Base-by-base conservation (phyloP, 1,140 invertebrate genomes). In the Myzus persicae region DNA sequence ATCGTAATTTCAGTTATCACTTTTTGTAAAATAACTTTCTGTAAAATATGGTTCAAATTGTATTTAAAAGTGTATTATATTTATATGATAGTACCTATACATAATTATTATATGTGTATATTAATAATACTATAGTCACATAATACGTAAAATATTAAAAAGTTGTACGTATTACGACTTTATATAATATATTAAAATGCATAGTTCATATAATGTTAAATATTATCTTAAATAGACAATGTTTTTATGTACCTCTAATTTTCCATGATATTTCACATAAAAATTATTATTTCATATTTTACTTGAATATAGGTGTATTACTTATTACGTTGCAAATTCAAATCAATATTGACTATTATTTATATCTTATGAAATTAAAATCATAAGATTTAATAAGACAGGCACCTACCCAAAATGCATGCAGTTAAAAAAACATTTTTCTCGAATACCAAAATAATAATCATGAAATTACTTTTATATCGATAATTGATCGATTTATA, bases 61-160 rank as follows among this genome's bases (percentile, higher is more conserved):
- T 76, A 14, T 76, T n/a, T 1, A 31, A n/a, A 85, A 44, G 11
- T 85, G 46, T 85, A 85, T 40, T 85, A 44, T 31, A 85, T 31
- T 31, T 5, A 85, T 40, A 14, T n/a, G 31, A 85, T 44, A 85
- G 24, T 44, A 84, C 9, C 46, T 46, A 51, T 51, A n/a, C n/a
- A 51, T 22, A 6, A 24, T 51, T 51, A 51, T 31, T 85, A 44
- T 31, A 44, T 31, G 4, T 38, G 24, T 85, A 7, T 5, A n/a
- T 44, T 1, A 18, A 85, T 85, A 44, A n/a, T 85, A 85, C n/a
- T 31, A 44, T 42, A 36, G 88, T 51, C 48, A 9, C 38, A 90
- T 26, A 14, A 36, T 54, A 90, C 88, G 88, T 90, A 90, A 90
- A 90, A 90, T 90, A 36, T 90, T 54, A 11, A 90, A 89, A 38